Conservation (phyloP, 2,888 invertebrate species). For the Stegophylla sp. region DNA sequence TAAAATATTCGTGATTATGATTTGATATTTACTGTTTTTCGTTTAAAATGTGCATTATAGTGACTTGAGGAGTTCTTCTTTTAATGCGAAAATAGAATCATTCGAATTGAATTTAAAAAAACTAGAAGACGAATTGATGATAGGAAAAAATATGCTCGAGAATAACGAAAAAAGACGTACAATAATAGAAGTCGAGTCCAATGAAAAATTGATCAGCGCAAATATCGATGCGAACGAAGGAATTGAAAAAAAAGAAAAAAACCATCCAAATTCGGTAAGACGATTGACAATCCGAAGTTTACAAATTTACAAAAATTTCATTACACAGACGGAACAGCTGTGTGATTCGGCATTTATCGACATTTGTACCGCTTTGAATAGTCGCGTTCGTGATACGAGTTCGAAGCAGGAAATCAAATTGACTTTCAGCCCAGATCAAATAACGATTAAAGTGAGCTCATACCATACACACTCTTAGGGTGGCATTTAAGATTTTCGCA, state of each 20-base stretch:
- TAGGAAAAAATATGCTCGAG: not conserved
- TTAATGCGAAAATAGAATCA: not conserved
- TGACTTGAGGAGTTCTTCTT: not conserved
- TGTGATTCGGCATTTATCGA: not conserved
- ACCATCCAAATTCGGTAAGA: constrained; percentile 10
- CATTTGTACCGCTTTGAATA: not conserved
- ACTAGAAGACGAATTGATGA: not conserved
- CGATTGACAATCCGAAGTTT: not conserved
- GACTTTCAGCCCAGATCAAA: not conserved
- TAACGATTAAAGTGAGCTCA: not conserved
- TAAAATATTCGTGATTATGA: too few species aligned
- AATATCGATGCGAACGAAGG: not conserved
- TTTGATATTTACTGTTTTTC: not conserved
- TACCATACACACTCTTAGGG: not conserved
- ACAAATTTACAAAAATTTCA: too few species aligned
- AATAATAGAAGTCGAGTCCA: too few species aligned
- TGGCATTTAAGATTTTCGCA: too few species aligned
- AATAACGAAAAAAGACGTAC: not conserved
- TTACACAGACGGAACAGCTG: not conserved
- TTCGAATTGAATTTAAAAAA: constrained; percentile 30
- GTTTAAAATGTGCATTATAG: too few species aligned
- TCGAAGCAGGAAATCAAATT: not conserved
- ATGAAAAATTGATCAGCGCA: not conserved
- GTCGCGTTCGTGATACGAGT: not conserved
- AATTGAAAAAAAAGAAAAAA: not conserved